A percentile compares a stretch with the other conserved stretches of the same genome.
phyloP scores from a whole-genome alignment of 2,797 vertebrate species.

The Cossypha dichroa region DNA sequence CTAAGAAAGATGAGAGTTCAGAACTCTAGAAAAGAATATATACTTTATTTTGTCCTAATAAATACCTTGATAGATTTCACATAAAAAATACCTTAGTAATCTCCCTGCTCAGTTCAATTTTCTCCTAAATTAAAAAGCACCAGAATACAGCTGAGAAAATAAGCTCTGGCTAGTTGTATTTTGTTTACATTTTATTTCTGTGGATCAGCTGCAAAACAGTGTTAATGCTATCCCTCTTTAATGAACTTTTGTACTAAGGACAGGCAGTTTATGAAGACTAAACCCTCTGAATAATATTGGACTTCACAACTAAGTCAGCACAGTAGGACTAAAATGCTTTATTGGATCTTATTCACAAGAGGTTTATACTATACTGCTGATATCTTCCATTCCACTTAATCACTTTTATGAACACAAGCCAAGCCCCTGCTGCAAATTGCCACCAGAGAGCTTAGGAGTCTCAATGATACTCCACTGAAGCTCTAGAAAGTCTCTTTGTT shows the following conservation, averaged over 20 bases:
- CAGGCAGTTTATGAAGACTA: neutral
- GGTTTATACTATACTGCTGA: neutral
- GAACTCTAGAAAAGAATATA: neutral
- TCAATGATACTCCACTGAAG: neutral
- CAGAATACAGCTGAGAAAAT: slow-evolving; percentile 1
- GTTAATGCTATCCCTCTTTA: neutral
- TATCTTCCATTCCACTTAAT: slow-evolving; percentile 17
- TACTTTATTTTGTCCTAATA: neutral
- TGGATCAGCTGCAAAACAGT: neutral
- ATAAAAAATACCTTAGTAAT: neutral
- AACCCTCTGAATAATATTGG: neutral
- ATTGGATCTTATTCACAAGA: slow-evolving; percentile 15
- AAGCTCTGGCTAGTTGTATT: neutral
- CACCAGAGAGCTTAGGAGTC: neutral
- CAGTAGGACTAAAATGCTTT: neutral
- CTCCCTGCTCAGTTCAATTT: neutral
- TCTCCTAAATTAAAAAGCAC: slow-evolving; percentile 14
- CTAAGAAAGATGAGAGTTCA: neutral
- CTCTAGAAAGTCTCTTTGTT: slow-evolving; percentile 37
- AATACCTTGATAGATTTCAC: neutral
- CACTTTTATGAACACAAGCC: neutral
- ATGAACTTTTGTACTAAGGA: neutral
- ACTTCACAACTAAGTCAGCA: neutral
- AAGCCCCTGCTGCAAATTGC: neutral
- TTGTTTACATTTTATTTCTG: slow-evolving; percentile 3